These are phyloP conservation scores for Thinocorus orbignyianus DNA, from an alignment of 2,113 vertebrate genomes.

Conservation along the genomic window DNA sequence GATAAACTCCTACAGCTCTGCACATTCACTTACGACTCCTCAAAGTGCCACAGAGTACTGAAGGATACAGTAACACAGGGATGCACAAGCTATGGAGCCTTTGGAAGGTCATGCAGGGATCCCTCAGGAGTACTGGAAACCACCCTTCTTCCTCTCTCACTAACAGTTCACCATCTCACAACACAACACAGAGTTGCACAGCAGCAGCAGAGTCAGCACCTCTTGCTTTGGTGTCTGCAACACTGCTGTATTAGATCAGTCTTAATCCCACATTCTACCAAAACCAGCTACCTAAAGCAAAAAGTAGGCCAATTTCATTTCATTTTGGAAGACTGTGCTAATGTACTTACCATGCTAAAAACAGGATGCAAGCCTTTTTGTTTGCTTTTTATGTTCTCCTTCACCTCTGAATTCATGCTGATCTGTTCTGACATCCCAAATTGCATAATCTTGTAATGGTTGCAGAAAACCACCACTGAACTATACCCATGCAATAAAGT, in stretches of 20 bases:
- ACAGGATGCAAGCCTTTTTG: background rate
- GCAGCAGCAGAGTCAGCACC: background rate
- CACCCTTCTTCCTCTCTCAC: background rate
- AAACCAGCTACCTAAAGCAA: background rate
- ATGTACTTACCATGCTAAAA: conserved; percentile 2
- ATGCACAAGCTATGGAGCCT: background rate
- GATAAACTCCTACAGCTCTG: background rate
- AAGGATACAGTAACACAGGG: background rate
- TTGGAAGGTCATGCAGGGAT: background rate
- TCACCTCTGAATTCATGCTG: background rate
- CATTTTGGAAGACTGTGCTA: background rate
- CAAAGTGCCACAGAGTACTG: background rate
- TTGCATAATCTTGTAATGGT: background rate
- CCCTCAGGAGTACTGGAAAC: background rate
- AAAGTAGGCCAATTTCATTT: background rate
- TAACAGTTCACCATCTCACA: background rate
- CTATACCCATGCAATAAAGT: background rate
- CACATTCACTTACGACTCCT: background rate
- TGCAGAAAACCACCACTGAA: background rate
- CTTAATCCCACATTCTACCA: background rate
- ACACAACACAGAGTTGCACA: background rate
- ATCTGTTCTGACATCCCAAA: conserved; percentile 40
- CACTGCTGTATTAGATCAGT: background rate
- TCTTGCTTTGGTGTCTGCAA: background rate
- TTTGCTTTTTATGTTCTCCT: background rate